phyloP scores from a whole-genome alignment of 2,113 vertebrate genomes.

The Dicrurus megarhynchus region DNA sequence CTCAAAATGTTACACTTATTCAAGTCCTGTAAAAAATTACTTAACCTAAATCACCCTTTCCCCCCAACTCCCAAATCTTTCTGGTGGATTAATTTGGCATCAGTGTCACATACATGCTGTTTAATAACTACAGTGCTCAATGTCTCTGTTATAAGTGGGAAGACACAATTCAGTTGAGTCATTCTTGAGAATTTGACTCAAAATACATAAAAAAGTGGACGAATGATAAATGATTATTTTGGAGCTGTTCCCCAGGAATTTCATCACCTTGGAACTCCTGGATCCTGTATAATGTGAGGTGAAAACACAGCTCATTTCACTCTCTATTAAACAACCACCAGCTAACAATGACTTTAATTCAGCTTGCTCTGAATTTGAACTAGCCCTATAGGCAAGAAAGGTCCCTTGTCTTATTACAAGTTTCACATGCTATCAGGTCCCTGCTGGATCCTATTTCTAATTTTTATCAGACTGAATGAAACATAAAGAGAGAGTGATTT shows the following conservation, averaged over 20 bases:
- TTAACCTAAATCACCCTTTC: not conserved
- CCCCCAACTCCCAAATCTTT: not conserved
- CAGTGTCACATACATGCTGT: not conserved
- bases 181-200: not conserved
- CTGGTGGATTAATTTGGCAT: not conserved
- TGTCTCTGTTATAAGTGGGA: not conserved
- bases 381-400: not conserved
- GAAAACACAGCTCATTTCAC: conserved; percentile 5
- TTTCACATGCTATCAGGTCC: conserved; percentile 22
- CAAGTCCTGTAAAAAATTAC: not conserved
- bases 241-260: not conserved
- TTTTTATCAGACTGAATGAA: conserved; percentile 50
- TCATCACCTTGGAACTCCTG: not conserved
- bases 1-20: not conserved
- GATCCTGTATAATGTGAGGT: not conserved
- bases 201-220: not conserved
- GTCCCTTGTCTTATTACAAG: conserved; percentile 28
- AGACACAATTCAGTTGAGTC: not conserved
- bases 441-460: conserved; percentile 22
- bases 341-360: conserved; percentile 40
- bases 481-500: conserved; percentile 23
- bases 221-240: not conserved
- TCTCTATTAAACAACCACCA: not conserved
- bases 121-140: not conserved
- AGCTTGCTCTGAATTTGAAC: conserved; percentile 27